Base-by-base conservation (phyloP, 2,888 invertebrate species). In the Leucozona laternaria region DNA sequence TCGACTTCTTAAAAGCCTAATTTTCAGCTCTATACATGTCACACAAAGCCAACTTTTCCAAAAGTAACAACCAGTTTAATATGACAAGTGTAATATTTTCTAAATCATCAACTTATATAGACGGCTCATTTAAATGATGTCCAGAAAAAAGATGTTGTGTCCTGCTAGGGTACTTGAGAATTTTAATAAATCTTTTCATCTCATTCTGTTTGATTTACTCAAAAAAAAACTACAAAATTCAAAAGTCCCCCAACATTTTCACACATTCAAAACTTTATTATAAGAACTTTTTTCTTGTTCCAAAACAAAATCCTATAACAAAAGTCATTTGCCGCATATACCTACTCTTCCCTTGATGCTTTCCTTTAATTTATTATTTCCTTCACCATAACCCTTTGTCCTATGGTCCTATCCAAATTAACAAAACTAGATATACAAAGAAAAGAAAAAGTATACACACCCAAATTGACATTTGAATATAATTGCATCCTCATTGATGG, bases 401-500 rank as follows among this genome's bases (percentile, higher is more conserved):
- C 68, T 43, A 17, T 15, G 6, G 28, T 28, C 4, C 31, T 5
- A 31, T 7, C 40, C 34, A 81, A 78, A 81, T 81, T 75, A 81
- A 75, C 70, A 86, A 57, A 57, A 53, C 15, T 43, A n/a, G n/a
- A n/a, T n/a, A n/a, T n/a, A 53, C 60, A 34, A 34, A 75, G 37
- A 62, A 70, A 22, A 57, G 4, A 43, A 50, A 64, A 13, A 68
- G n/a, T 10, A 48, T 48, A 17, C 15, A 15, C 10, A 31, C 22
- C 53, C 45, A 50, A 76, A 66, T 58, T 50, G 76, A 77, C 73
- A 82, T 86, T 86, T 82, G 82, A 78, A 79, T 86, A 86, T 86
- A 86, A 86, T 86, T 86, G 86, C 86, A 86, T 82, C 75, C 82
- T 75, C 82, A 71, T 82, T 86, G 86, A 86, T 81, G 57, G 70